Conservation (phyloP, 2,888 invertebrate genomes). For the Callimorpha dominula region DNA sequence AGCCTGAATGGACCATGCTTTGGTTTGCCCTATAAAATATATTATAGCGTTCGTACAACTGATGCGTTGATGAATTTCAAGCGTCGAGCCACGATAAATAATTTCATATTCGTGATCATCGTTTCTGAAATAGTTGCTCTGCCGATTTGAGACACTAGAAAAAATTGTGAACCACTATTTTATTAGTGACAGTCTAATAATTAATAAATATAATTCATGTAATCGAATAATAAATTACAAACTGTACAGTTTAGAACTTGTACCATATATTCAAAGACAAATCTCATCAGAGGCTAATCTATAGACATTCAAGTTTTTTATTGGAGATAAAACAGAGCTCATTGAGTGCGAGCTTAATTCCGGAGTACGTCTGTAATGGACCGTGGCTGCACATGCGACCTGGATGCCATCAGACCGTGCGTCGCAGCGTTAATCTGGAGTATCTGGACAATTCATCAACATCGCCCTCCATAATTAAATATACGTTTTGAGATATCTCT, state of each 20-base stretch:
- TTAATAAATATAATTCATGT: not conserved
- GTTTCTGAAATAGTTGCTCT: not conserved
- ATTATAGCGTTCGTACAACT: too few relatives aligned
- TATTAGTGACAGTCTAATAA: not conserved
- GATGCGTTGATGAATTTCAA: too few relatives aligned
- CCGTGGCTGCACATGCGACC: conserved; percentile 76
- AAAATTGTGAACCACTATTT: not conserved
- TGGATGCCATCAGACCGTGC: conserved; percentile 79
- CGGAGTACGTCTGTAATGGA: conserved; percentile 55
- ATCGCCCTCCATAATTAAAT: conserved; percentile 65
- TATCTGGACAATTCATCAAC: conserved; percentile 71
- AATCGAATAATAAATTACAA: not conserved
- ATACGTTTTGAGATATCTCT: conserved; percentile 39
- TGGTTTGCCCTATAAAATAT: too few relatives aligned
- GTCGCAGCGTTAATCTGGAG: conserved; percentile 75
- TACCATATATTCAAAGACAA: conserved; percentile 26
- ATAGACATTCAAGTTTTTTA: conserved; percentile 63
- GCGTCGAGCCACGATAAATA: too few relatives aligned
- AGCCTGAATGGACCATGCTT: too few relatives aligned
- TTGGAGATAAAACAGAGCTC: conserved; percentile 69
- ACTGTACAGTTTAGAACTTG: not conserved
- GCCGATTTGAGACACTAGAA: not conserved
- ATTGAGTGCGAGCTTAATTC: conserved; percentile 66
- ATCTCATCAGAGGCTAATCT: conserved; percentile 54
- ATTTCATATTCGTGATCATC: too few relatives aligned